Evolutionary conservation across 1,140 invertebrate genomes (phyloP).

Genomic region (Bombus balteatus): DNA sequence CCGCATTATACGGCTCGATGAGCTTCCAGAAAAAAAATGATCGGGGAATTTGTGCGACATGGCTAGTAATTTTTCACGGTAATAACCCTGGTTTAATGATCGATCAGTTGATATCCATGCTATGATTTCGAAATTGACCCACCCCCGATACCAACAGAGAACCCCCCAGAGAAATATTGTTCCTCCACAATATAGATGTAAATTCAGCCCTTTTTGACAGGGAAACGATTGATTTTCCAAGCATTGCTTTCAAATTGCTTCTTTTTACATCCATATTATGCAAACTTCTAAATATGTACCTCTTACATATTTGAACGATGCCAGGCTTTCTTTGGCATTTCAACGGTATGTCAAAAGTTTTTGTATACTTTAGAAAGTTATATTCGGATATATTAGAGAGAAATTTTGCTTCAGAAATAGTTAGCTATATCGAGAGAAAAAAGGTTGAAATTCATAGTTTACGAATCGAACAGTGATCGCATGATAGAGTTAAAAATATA

Average conservation of each 20-base stretch:
- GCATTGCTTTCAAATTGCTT: neutral
- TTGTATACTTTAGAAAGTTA: neutral
- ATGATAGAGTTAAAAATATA: neutral
- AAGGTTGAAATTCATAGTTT: neutral
- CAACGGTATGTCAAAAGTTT: neutral
- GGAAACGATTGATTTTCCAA: constrained; percentile 25
- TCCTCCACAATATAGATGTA: constrained; percentile 36
- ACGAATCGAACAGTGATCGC: neutral
- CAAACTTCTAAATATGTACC: neutral
- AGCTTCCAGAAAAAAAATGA: constrained; percentile 19
- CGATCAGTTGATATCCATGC: constrained; percentile 43
- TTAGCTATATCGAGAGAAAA: neutral
- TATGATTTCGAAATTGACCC: constrained; percentile 44
- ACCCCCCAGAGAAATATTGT: constrained; percentile 39
- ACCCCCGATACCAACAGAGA: neutral
- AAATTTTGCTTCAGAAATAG: neutral
- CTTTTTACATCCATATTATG: neutral
- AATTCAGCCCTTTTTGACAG: constrained; percentile 17
- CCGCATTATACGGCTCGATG: constrained; percentile 46
- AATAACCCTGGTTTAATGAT: constrained; percentile 50
- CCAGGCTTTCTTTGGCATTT: neutral
- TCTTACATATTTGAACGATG: neutral
- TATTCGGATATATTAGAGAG: too few relatives aligned
- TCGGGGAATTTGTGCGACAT: constrained; percentile 19
- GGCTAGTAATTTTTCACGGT: constrained; percentile 40